phyloP scores from a whole-genome alignment of 2,113 vertebrate genomes.

The Microcebus griseorufus region DNA sequence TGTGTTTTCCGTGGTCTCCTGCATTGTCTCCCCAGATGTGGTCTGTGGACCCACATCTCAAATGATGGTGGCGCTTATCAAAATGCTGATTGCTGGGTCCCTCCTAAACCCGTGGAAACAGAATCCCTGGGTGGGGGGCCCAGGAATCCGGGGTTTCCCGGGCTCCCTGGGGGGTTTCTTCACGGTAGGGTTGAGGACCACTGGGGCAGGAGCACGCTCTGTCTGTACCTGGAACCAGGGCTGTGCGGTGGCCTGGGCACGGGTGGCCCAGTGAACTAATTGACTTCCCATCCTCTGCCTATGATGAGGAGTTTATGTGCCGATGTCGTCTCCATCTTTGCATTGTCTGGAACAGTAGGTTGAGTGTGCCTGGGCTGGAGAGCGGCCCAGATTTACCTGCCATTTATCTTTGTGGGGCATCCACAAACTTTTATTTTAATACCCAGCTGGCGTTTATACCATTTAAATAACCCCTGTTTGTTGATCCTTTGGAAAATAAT shows the following conservation, averaged over 20 bases:
- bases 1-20: background rate
- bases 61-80: background rate
- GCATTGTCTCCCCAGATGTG: background rate
- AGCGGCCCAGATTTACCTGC: background rate
- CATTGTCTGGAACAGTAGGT: background rate
- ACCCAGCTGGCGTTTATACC: background rate
- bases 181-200: rapidly evolving
- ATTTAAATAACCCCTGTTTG: background rate
- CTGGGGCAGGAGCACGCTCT: too few species aligned
- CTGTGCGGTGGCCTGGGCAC: rapidly evolving
- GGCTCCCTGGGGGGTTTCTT: background rate
- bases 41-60: background rate
- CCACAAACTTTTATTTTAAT: background rate
- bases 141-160: background rate
- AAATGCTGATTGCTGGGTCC: background rate
- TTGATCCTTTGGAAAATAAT: slow-evolving; percentile 50
- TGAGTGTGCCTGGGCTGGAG: background rate
- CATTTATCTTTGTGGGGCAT: background rate
- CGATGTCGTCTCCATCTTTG: background rate
- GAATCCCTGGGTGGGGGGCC: background rate
- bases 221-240: rapidly evolving
- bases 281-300: background rate
- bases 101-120: background rate
- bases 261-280: background rate
- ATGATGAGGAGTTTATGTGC: background rate